Evolutionary conservation across 53 echinoderm and acorn worm species (phyloP).

Genomic region (Holothuria leucospilota): DNA sequence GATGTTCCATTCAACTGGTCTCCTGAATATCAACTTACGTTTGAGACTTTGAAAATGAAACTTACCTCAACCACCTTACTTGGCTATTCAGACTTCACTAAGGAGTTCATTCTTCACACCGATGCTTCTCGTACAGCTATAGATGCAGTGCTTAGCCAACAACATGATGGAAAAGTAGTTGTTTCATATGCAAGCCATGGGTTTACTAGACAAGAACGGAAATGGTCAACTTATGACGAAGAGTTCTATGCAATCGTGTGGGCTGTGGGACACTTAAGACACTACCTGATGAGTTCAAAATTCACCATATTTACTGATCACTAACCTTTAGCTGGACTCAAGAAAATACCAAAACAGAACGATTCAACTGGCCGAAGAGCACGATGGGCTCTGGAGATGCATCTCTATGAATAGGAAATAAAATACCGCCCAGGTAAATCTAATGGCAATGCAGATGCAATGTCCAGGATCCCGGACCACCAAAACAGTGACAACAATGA

Average conservation of each 20-base stretch:
- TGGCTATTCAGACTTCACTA: conserved; percentile 57
- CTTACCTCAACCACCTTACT: conserved; percentile 64
- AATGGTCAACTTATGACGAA: no score
- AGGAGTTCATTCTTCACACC: no score
- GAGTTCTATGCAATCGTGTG: conserved; percentile 62
- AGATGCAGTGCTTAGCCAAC: no score
- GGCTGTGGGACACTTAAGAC: conserved; percentile 57
- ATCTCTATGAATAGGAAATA: conserved; percentile 74
- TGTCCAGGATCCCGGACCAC: no score
- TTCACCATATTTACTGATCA: no score
- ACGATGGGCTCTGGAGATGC: conserved; percentile 76
- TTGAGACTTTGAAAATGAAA: neutral
- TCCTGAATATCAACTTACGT: conserved; percentile 44
- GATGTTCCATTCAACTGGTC: conserved; percentile 46
- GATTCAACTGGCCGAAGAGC: conserved; percentile 64
- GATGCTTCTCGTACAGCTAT: no score
- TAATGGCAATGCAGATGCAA: no score
- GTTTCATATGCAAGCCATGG: no score
- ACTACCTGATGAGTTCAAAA: conserved; percentile 46
- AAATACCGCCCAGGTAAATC: no score
- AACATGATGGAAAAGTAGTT: no score
- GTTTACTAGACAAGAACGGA: no score
- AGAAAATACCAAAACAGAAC: conserved; percentile 56
- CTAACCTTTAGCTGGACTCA: no score
- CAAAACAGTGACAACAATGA: conserved; percentile 56